These are phyloP conservation scores for Bolinopsis microptera DNA, from an alignment of 37 sponge, comb jelly and placozoan species.

Conservation along the genomic window DNA sequence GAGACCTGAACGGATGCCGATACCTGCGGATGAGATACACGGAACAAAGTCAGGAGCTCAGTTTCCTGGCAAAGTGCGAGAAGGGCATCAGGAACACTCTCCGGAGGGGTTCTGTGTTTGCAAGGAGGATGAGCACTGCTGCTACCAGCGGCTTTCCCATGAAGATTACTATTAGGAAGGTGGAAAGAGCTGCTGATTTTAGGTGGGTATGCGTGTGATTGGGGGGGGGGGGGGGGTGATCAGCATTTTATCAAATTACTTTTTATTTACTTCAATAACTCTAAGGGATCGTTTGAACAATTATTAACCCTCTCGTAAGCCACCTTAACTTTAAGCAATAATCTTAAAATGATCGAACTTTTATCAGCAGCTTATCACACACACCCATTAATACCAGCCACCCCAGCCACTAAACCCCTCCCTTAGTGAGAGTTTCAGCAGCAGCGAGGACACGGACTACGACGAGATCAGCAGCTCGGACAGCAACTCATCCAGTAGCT, in stretches of 20 bases:
- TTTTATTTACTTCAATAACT: too few species aligned
- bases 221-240: neutral
- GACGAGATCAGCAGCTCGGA: slow-evolving; percentile 58
- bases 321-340: too few species aligned
- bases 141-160: slow-evolving; percentile 63
- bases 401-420: too few species aligned
- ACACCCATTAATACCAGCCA: too few species aligned
- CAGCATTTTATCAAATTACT: too few species aligned
- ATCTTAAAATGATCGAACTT: too few species aligned
- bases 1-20: slow-evolving; percentile 34
- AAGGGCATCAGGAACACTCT: slow-evolving; percentile 55
- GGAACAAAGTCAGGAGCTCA: neutral
- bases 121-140: slow-evolving; percentile 27
- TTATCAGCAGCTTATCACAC: too few species aligned
- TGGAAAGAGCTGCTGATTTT: slow-evolving; percentile 60
- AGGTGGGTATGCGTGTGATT: neutral
- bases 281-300: too few species aligned
- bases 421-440: slow-evolving; percentile 60
- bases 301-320: too few species aligned
- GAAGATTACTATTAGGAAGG: slow-evolving; percentile 61
- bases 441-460: slow-evolving; percentile 52
- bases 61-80: slow-evolving; percentile 58
- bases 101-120: slow-evolving; percentile 20
- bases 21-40: slow-evolving; percentile 57
- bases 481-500: neutral